Base-by-base conservation (phyloP, 2,113 vertebrate genomes). In the Ochotona princeps region DNA sequence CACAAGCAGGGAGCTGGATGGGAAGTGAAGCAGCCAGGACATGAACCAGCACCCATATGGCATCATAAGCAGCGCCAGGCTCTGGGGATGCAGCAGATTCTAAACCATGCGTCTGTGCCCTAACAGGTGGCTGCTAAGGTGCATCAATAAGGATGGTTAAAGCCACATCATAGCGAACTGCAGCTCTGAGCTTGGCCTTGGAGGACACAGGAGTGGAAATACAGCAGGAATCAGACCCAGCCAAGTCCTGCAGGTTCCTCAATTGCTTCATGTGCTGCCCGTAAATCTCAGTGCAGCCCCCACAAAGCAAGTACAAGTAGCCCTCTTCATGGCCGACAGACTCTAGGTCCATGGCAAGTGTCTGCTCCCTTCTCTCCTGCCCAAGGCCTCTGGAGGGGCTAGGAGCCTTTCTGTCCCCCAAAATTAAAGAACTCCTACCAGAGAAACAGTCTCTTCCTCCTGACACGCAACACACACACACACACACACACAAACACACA, bases 101-200 rank as follows among this genome's bases (percentile, higher is more conserved):
- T 14, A 12, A 4, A 0, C 0, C n/a, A 23, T 30, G n/a, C 79
- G 11, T 9, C 47, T 47, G n/a, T 2, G 2, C 61, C 63, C 14
- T 14, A 23, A n/a, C 1, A 8, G 2, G 2, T 44, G 15, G 1
- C 1, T 7, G 23, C 38, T 32, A 28, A 51, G 35, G 8, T 18
- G 10, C 5, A 14, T 7, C 7, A 0, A 15, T 10, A 20, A 60
- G 15, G 38, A 61, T 25, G 17, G 18, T 18, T 87, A 49, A 67
- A 35, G 14, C n/a, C 0, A 9, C 2, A 2, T 13, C 14, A 11
- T 1, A 12, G 63, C 51, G 30, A 8, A 12, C 21, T 8, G 4
- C 72, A 21, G 18, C n/a, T 38, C 18, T 21, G 4, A 65, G 20
- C 15, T 38, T 25, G 20, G 28, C 10, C 61, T 23, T 18, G 9